A percentile compares a stretch with the other conserved stretches of the same genome.
These are phyloP conservation scores for Meleagris gallopavo DNA, from an alignment of 2,113 vertebrate species.

Conservation along the genomic window DNA sequence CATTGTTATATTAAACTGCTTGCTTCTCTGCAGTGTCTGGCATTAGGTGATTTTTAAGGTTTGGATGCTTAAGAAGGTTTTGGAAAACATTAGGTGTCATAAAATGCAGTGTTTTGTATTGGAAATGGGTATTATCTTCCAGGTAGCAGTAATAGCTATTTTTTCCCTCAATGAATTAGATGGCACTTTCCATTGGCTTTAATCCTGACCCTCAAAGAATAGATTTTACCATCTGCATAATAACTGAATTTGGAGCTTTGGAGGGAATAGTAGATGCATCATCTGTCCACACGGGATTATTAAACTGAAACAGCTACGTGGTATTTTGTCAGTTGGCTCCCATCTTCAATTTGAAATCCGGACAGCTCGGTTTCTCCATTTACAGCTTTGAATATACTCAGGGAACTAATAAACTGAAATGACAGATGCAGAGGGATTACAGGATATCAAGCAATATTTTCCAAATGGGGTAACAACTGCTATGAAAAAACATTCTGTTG, in stretches of 20 bases:
- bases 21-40: background rate
- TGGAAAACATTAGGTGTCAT: conserved; percentile 4
- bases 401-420: conserved; percentile 68
- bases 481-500: conserved; percentile 39
- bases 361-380: conserved; percentile 35
- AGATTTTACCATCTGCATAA: conserved; percentile 35
- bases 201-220: conserved; percentile 34
- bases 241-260: conserved; percentile 19
- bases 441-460: conserved; percentile 63
- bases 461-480: conserved; percentile 63
- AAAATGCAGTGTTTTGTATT: background rate
- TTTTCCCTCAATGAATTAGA: conserved; percentile 35
- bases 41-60: conserved; percentile 9
- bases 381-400: conserved; percentile 56
- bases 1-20: background rate
- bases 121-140: background rate
- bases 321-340: conserved; percentile 55
- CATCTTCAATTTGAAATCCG: conserved; percentile 40
- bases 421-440: conserved; percentile 60
- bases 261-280: background rate
- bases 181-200: conserved; percentile 4
- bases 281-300: conserved; percentile 44
- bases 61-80: background rate
- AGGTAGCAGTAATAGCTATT: conserved; percentile 32
- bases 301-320: conserved; percentile 53